These are phyloP conservation scores for Nomada ruficornis DNA, from an alignment of 2,888 invertebrate genomes.

Conservation along the genomic window DNA sequence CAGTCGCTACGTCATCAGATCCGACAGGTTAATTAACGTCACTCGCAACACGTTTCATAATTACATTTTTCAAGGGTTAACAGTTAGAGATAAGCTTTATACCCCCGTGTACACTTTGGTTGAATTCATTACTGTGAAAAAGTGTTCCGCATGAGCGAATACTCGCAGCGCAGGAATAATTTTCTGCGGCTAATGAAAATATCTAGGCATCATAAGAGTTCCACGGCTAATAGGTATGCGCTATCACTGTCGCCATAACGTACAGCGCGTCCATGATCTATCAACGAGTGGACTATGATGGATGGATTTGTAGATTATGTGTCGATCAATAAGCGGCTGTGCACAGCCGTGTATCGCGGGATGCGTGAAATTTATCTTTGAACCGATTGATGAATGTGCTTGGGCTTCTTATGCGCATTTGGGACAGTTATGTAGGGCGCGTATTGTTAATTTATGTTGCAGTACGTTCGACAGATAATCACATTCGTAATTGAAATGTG, in stretches of 20 bases:
- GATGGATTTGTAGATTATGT: constrained; percentile 60
- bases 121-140: not conserved
- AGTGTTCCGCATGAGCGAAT: no score
- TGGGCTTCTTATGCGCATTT: constrained; percentile 31
- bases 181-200: constrained; percentile 13
- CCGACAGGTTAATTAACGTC: not conserved
- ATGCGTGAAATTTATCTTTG: constrained; percentile 47
- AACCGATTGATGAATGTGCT: constrained; percentile 50
- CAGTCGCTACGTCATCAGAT: not conserved
- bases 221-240: constrained; percentile 24
- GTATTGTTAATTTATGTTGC: constrained; percentile 16
- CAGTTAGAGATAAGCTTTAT: not conserved
- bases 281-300: constrained; percentile 57
- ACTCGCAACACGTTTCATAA: not conserved
- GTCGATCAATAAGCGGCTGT: constrained; percentile 52
- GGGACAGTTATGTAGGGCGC: constrained; percentile 6
- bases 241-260: constrained; percentile 41
- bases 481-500: constrained; percentile 1
- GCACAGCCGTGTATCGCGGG: constrained; percentile 10
- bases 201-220: constrained; percentile 22
- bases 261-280: constrained; percentile 48
- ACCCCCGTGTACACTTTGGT: not conserved
- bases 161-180: not conserved
- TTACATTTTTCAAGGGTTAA: not conserved
- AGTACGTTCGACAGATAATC: not conserved